phyloP scores from a whole-genome alignment of 2,113 vertebrate species.

The Eurystomus gularis region DNA sequence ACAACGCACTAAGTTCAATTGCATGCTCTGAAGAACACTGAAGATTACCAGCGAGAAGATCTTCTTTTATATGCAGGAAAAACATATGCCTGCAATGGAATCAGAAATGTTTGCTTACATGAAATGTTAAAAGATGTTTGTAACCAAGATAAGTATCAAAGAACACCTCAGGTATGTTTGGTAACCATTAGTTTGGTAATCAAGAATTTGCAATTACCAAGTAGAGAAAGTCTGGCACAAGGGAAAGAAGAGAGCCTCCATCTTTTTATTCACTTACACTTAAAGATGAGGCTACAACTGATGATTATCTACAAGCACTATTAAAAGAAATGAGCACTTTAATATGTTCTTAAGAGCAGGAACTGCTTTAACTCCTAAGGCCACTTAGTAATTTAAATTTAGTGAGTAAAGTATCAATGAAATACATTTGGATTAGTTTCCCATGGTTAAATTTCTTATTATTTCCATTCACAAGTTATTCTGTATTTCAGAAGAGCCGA shows the following conservation, averaged over 20 bases:
- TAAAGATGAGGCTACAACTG: neutral
- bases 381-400: neutral
- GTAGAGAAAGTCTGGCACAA: neutral
- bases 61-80: constrained; percentile 94
- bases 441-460: neutral
- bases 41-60: constrained; percentile 90
- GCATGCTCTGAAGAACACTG: constrained; percentile 90
- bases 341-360: neutral
- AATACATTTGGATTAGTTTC: neutral
- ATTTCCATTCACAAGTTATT: neutral
- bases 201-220: neutral
- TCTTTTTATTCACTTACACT: neutral
- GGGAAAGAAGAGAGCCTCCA: neutral
- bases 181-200: neutral
- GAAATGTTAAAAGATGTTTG: neutral
- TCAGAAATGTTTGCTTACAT: neutral
- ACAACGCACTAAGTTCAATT: constrained; percentile 87
- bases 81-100: constrained; percentile 86
- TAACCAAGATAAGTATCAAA: neutral
- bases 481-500: neutral
- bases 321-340: neutral
- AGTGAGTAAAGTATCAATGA: neutral
- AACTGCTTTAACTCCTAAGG: neutral
- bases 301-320: neutral
- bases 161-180: neutral